These are phyloP conservation scores for Oopsacas minuta DNA, from an alignment of 37 sponge, comb jelly and placozoan species.

Conservation along the genomic window DNA sequence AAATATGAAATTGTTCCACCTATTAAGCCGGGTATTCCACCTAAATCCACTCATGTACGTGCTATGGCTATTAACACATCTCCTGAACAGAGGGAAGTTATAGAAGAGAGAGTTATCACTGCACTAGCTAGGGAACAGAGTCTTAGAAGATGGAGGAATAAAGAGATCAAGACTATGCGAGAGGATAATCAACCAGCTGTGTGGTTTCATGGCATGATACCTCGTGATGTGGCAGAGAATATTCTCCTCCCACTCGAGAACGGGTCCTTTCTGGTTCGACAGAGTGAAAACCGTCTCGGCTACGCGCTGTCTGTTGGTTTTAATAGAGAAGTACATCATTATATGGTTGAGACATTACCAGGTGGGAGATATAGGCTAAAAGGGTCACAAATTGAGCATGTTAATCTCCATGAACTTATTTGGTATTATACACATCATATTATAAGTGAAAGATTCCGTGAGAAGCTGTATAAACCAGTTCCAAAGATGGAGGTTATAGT, in stretches of 20 bases:
- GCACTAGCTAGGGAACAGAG: constrained; percentile 2
- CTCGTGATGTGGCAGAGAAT: neutral
- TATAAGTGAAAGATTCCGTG: neutral
- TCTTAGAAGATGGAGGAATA: neutral
- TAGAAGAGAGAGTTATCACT: neutral
- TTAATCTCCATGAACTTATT: neutral
- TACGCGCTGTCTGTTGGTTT: neutral
- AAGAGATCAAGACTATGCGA: neutral
- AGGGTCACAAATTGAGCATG: neutral
- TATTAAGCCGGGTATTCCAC: neutral
- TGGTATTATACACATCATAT: neutral
- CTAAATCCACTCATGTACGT: neutral
- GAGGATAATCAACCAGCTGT: neutral
- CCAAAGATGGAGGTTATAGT: neutral
- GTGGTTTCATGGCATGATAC: neutral
- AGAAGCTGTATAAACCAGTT: neutral
- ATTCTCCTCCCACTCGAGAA: neutral
- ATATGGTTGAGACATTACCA: constrained; percentile 3
- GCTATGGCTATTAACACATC: constrained; percentile 8
- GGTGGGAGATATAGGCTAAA: constrained; percentile 7
- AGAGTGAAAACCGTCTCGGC: constrained; percentile 11
- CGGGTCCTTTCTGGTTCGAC: neutral
- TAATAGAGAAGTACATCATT: neutral
- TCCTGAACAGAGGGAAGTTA: neutral
- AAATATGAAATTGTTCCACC: neutral